Evolutionary conservation across 2,113 vertebrate species (phyloP), one percentile per base, ranked within the genome.

Genomic region (Nyctereutes procyonoides): DNA sequence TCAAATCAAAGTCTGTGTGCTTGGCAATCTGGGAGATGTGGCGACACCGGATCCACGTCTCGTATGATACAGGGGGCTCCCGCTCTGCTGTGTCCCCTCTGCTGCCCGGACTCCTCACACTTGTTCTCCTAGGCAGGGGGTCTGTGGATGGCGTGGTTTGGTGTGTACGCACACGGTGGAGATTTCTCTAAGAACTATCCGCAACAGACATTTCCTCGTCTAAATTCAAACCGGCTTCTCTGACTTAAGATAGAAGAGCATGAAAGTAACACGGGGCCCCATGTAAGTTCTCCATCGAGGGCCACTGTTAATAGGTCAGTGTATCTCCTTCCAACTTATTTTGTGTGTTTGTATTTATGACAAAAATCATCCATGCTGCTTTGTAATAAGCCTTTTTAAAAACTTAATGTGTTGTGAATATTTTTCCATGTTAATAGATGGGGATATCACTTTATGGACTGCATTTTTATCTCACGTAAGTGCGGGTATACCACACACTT

Each of bases 201-300:
- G 5, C 67, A 63, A 77, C 22, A 69, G 88, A 65, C 94, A n/a
- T 43, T 43, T 67, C 58, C 71, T 88, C 96, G 73, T 81, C 55
- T 96, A 67, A 91, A 74, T 51, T 93, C 80, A 79, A 3, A 62
- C n/a, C 15, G 15, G n/a, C 28, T 43, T 88, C 76, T 69, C 71
- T 89, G 58, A 83, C 24, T 85, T 77, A 84, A 35, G 8, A 77
- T 65, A 43, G 69, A 90, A 84, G n/a, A 88, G 77, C 77, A 15
- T 24, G 80, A 83, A 87, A 90, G 71, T n/a, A n/a, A 87, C n/a
- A 28, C 2, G 28, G 71, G 74, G 14, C n/a, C 71, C 43, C 69
- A 28, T 43, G 43, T 43, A 43, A 43, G 43, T 87, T 92, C 65
- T 76, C 69, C 63, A 90, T 24, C 14, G 13, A 88, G 51, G 88